A percentile compares a stretch with the other conserved stretches of the same genome.
These are phyloP conservation scores for Aethina tumida DNA, from an alignment of 1,140 invertebrate species.

Conservation along the genomic window DNA sequence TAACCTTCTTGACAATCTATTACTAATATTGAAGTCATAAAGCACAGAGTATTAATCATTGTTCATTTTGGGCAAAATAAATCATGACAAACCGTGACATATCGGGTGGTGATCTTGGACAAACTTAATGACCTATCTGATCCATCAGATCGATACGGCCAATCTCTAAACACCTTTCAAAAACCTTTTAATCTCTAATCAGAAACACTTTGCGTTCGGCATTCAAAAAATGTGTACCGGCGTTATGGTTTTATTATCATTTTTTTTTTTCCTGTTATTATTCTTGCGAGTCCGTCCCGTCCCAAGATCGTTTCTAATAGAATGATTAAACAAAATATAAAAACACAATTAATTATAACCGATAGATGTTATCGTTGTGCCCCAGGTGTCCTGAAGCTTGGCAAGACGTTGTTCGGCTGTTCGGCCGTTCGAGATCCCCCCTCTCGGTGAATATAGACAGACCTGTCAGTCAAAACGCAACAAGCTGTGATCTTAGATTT, in stretches of 20 bases:
- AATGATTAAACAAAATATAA: constrained; percentile 37
- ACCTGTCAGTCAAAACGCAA: constrained; percentile 21
- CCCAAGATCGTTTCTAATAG: constrained; percentile 32
- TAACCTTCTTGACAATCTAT: too few relatives aligned
- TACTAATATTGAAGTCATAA: too few relatives aligned
- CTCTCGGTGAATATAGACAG: constrained; percentile 18
- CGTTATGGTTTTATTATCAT: too few relatives aligned
- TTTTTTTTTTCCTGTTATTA: too few relatives aligned
- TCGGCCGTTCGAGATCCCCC: constrained; percentile 15
- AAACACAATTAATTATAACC: constrained; percentile 36
- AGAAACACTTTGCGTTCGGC: constrained; percentile 23
- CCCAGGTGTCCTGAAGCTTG: constrained; percentile 24
- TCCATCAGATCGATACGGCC: constrained; percentile 7
- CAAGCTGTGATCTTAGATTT: constrained; percentile 15
- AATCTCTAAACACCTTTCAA: constrained; percentile 9
- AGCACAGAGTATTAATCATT: too few relatives aligned
- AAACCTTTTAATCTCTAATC: constrained; percentile 19
- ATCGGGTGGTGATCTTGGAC: constrained; percentile 7
- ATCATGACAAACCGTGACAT: constrained; percentile 11
- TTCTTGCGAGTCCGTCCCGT: too few relatives aligned
- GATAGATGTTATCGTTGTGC: constrained; percentile 31
- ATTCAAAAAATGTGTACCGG: constrained; percentile 22
- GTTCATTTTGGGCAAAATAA: constrained; percentile 13
- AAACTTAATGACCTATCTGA: constrained; percentile 9
- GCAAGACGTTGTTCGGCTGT: constrained; percentile 1